Base-by-base conservation (phyloP, 1,140 invertebrate species). In the Copidosoma floridanum region DNA sequence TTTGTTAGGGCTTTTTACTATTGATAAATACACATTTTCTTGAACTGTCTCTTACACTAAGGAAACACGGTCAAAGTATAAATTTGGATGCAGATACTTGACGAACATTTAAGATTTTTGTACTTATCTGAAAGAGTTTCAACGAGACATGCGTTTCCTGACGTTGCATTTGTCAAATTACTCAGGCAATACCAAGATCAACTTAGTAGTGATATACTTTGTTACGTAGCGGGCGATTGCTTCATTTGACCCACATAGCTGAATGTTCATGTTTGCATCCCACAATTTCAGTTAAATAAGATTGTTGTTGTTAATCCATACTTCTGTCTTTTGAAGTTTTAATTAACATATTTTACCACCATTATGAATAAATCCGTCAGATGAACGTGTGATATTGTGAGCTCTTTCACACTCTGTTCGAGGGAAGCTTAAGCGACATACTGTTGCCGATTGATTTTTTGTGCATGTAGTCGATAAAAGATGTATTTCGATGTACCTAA, bases 211-310 rank as follows among this genome's bases (percentile, higher is more conserved):
- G 10, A 70, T 61, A 53, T 80, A 79, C 57, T 80, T 79, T 14
- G 72, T 72, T 37, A 80, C 67, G 65, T 78, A 80, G 52, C 69
- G 73, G 7, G 72, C 74, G 32, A 81, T 72, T 3, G 74, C 59
- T 62, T 70, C 68, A 54, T 69, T 70, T 26, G 64, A 61, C 3
- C 70, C 70, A 50, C 72, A 75, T 21, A 72, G 71, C 64, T 73
- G 73, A n/a, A 77, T 68, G 47, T 76, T 70, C 63, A 75, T 75
- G 53, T 74, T 74, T 10, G 55, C 73, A 61, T 61, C 59, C 69
- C 70, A 73, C 12, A 73, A 26, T 48, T 65, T 62, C 10, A 77
- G 48, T 4, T 76, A 29, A 8, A 21, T 61, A 48, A 59, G 64
- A 50, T 72, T 66, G 53, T 76, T 72, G 64, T 74, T 73, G 48